phyloP scores from a whole-genome alignment of 2,888 invertebrate species.

The Cryptosula pallasiana region DNA sequence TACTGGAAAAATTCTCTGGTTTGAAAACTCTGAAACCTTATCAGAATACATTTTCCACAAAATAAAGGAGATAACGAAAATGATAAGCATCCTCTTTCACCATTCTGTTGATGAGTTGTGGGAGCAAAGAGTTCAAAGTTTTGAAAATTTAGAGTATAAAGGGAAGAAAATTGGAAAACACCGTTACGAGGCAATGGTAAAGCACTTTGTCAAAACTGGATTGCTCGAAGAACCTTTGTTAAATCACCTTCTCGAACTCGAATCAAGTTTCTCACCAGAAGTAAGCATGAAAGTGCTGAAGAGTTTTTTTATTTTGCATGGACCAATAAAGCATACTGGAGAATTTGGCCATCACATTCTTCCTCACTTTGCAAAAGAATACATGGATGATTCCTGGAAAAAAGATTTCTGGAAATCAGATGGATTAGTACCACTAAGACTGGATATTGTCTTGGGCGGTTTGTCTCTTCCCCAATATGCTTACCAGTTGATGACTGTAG shows the following conservation, averaged over 20 bases:
- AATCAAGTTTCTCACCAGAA: background rate
- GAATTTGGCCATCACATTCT: background rate
- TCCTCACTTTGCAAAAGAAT: background rate
- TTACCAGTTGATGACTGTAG: background rate
- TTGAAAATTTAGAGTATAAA: background rate
- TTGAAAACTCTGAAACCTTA: background rate
- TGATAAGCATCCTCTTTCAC: slow-evolving; percentile 1
- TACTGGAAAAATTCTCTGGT: slow-evolving; percentile 5
- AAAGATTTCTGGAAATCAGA: no score
- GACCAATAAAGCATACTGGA: background rate
- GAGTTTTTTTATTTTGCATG: background rate
- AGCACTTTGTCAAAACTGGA: background rate
- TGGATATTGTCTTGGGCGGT: background rate
- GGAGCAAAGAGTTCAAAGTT: background rate
- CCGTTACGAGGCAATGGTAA: background rate
- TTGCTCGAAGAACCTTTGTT: background rate
- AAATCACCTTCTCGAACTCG: background rate
- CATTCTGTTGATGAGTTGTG: background rate
- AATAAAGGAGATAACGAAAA: background rate
- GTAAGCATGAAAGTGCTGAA: background rate
- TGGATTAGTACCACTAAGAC: background rate
- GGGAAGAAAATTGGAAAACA: background rate
- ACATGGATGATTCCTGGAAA: background rate
- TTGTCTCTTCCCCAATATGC: background rate
- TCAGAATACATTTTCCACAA: background rate